phyloP scores from a whole-genome alignment of 2,113 vertebrate species.

The Oreocharis arfaki region DNA sequence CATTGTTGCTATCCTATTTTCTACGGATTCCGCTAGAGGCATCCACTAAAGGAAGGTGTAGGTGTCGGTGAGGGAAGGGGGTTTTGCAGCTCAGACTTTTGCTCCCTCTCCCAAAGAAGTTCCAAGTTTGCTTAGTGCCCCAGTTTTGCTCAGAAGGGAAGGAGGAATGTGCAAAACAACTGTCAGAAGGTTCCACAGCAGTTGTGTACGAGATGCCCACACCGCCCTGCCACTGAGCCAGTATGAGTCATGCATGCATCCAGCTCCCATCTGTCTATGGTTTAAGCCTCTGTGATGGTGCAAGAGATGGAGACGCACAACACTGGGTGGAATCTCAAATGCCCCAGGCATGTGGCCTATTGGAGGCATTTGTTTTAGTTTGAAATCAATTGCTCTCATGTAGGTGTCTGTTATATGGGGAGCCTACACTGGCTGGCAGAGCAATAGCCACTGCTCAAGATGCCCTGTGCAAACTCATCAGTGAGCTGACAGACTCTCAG shows the following conservation, averaged over 20 bases:
- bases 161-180: neutral
- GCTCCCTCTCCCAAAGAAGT: neutral
- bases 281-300: neutral
- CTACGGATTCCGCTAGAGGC: neutral
- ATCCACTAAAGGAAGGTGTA: rapidly evolving
- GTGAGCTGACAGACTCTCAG: neutral
- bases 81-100: neutral
- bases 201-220: neutral
- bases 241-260: neutral
- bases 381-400: neutral
- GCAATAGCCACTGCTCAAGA: neutral
- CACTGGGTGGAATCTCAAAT: neutral
- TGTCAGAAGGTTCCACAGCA: neutral
- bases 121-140: neutral
- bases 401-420: neutral
- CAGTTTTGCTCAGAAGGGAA: neutral
- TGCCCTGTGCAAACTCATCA: neutral
- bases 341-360: neutral
- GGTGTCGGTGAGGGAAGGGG: neutral
- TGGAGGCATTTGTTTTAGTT: neutral
- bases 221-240: neutral
- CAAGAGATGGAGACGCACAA: neutral
- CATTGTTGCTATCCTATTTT: neutral
- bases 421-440: neutral
- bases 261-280: neutral